These are phyloP conservation scores for Zelostemma sp. DNA, from an alignment of 1,140 invertebrate genomes.

Conservation along the genomic window DNA sequence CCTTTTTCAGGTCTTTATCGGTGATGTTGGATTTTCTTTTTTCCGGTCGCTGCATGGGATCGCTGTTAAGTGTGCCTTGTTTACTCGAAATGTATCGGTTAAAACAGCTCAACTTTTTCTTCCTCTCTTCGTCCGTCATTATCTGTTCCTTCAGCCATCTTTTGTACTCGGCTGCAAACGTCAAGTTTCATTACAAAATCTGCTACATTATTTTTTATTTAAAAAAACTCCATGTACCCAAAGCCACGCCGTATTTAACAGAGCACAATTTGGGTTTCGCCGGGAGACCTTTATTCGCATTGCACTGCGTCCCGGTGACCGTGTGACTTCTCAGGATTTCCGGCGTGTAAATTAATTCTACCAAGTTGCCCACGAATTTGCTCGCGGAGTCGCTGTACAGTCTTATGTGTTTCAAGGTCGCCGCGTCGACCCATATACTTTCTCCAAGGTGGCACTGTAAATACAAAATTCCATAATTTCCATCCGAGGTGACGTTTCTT, in stretches of 20 bases:
- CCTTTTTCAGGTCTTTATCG: background rate
- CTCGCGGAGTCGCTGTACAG: background rate
- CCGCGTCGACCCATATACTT: background rate
- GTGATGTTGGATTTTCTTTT: background rate
- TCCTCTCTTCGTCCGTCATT: background rate
- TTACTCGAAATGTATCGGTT: conserved; percentile 1
- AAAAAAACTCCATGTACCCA: background rate
- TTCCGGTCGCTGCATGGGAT: background rate
- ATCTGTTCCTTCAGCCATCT: conserved; percentile 3
- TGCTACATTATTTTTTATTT: too few species aligned
- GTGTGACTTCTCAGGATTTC: background rate
- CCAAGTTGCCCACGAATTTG: background rate
- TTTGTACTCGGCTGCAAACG: background rate
- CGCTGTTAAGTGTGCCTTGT: background rate
- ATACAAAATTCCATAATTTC: too few species aligned
- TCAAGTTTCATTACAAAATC: background rate
- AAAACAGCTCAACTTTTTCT: background rate
- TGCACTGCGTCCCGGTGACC: background rate
- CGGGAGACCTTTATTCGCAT: background rate
- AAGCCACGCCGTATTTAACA: background rate
- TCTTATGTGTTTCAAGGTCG: background rate
- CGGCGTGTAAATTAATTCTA: background rate
- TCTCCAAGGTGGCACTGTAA: background rate
- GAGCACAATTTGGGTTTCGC: background rate
- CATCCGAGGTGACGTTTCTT: too few species aligned